Evolutionary conservation across 2,113 vertebrate species (phyloP), one percentile per base, ranked within the genome.

Genomic region (Limnothrissa miodon): DNA sequence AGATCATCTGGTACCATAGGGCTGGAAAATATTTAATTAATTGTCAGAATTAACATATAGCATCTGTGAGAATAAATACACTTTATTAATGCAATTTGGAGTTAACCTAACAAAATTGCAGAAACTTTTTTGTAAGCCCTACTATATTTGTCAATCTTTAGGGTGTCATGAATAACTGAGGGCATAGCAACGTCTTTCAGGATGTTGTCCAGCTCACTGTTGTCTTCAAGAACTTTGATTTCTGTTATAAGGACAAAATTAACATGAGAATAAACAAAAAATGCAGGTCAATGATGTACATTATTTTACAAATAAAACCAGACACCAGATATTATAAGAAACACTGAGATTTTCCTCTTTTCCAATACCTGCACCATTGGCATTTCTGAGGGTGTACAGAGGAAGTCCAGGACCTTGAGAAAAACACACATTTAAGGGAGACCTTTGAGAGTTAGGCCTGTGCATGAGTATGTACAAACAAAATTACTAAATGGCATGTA

Each of bases 1-100:
- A 80, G 86, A 92, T 94, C 98, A 99, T 96, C 91, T 98, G 95
- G 92, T 96, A 99, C 97, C 96, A 97, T 82, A 98, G 94, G 39
- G 94, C 98, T 99, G 90, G 79, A 89, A 84, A 88, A 74, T 87
- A 70, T 23, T 44, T 0, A 11, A 29, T 11, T 62, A 10, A 74
- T 74, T 59, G 56, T 59, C 23, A n/a, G 23, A 9, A 25, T 59
- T 59, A 25, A 7, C 5, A 7, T 59, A 25, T 4, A 1, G n/a
- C 23, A 59, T 53, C 46, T 13, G 46, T 53, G 15, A 53, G 15
- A 21, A 53, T 53, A 6, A 62, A 62, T 25, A 6, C 59, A 62
- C 25, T 62, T 62, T 0, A 29, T n/a, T 29, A n/a, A 23, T 5
- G 59, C 59, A 62, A n/a, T 25, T 1, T 62, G 59, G 25, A 62